Base-by-base conservation (phyloP, 2,113 vertebrate species). In the Desmodus rotundus region DNA sequence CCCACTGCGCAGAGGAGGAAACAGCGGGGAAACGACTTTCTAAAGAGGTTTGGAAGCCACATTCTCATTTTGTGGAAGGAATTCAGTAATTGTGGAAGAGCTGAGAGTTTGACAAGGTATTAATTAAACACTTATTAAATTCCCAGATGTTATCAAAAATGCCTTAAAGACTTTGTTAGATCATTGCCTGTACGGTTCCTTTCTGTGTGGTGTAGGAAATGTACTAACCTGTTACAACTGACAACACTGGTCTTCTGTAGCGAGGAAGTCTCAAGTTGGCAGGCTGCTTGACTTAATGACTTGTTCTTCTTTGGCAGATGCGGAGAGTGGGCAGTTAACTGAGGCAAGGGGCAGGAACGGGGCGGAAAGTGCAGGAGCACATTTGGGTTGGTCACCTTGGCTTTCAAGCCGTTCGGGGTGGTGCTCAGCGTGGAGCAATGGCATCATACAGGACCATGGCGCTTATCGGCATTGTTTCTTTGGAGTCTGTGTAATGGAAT, bases 401-500 rank as follows among this genome's bases (percentile, higher is more conserved):
- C 87, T 80, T 61, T 52, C 83, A 45, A 0, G 67, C 87, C 17
- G 0, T 28, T 43, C 1, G 2, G 24, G 85, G 33, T 19, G 78
- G 88, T 68, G 52, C 72, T 86, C 76, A 17, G 19, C 72, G 72
- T 74, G 73, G 72, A 85, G 54, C 5, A 9, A 22, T 3, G 24
- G 92, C 67, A 47, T 78, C 70, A 3, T 3, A 50, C 11, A 38
- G 74, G 92, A 96, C 97, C 92, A 85, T 63, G 96, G 93, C 93
- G n/a, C 97, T 96, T 98, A 95, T 92, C 89, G 92, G 97, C 97
- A 94, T 11, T 89, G 74, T 98, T 97, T 96, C 96, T 97, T 96
- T 96, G 95, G 92, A 97, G 97, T 98, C 84, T 31, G 14, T 98
- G 98, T 98, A 98, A 97, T 84, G 98, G 98, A 97, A 98, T 98